phyloP scores from a whole-genome alignment of 1,140 invertebrate species.

The Trachymyrmex septentrionalis region DNA sequence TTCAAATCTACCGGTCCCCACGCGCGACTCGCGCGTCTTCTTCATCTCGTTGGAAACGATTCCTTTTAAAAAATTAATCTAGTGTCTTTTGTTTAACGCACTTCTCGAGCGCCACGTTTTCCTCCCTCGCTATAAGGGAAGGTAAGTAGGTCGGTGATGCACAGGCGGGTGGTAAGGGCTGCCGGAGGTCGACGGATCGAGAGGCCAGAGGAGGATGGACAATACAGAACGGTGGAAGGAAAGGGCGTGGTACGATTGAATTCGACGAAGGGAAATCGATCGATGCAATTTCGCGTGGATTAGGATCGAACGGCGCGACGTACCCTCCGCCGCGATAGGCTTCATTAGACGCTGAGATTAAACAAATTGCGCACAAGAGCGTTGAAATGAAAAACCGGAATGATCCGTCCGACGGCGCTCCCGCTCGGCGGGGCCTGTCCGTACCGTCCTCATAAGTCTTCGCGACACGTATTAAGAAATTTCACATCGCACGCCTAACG shows the following conservation, averaged over 20 bases:
- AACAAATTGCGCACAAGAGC: constrained; percentile 65
- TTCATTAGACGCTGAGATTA: constrained; percentile 69
- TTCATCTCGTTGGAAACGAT: constrained; percentile 2
- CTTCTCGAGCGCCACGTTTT: constrained; percentile 19
- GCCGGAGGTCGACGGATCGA: constrained; percentile 11
- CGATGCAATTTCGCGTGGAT: constrained; percentile 64
- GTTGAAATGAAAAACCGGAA: constrained; percentile 69
- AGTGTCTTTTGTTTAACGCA: constrained; percentile 16
- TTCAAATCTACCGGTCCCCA: constrained; percentile 25
- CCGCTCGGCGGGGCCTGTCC: background rate
- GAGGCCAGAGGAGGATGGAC: background rate
- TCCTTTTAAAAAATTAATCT: constrained; percentile 67
- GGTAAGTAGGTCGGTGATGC: constrained; percentile 65
- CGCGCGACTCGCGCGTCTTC: background rate
- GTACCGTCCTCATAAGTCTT: constrained; percentile 57
- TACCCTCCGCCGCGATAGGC: constrained; percentile 53
- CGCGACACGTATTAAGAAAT: constrained; percentile 57
- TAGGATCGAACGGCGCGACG: constrained; percentile 62
- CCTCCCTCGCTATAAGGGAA: background rate
- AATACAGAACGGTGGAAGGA: background rate
- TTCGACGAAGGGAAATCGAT: constrained; percentile 54
- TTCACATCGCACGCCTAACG: constrained; percentile 27
- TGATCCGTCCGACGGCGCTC: constrained; percentile 27
- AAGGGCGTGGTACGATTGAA: constrained; percentile 45
- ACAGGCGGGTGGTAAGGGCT: constrained; percentile 42